Evolutionary conservation across 2,888 invertebrate genomes (phyloP).

Genomic region (Megalurothrips usitatus): DNA sequence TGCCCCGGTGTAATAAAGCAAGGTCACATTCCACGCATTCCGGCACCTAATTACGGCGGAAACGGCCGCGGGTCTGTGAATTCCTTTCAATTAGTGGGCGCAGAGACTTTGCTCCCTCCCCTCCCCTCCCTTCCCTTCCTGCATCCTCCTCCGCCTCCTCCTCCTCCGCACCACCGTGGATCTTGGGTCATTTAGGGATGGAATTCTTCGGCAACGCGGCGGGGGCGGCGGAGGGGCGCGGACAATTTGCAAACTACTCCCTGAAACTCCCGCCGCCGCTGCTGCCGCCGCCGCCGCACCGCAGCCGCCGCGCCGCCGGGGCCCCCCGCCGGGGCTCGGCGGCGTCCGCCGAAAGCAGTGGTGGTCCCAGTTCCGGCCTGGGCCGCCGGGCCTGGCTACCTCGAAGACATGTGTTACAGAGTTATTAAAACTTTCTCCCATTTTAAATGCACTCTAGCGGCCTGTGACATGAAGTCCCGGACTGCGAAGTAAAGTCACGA

Average conservation of each 20-base stretch:
- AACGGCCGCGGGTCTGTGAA: not conserved
- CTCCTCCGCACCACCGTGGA: not conserved
- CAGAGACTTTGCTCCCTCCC: not conserved
- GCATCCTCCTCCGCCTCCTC: not conserved
- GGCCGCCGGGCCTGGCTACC: no score
- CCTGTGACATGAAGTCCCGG: no score
- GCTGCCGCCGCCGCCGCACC: no score
- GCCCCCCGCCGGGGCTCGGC: no score
- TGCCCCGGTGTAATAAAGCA: not conserved
- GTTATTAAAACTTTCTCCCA: no score
- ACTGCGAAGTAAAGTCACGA: no score
- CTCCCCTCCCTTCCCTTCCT: not conserved
- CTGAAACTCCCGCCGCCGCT: not conserved
- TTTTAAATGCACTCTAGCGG: no score
- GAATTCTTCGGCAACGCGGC: conserved; percentile 12
- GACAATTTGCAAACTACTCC: conserved; percentile 21
- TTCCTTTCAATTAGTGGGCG: conserved; percentile 16
- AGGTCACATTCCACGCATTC: not conserved
- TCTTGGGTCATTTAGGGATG: conserved; percentile 16
- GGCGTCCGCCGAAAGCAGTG: no score
- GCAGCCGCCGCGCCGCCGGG: no score
- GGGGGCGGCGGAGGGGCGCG: not conserved
- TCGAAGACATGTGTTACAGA: no score
- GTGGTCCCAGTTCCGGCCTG: no score
- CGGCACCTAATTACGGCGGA: not conserved